Conservation (phyloP, 2,113 vertebrate species). For the Tichodroma muraria region DNA sequence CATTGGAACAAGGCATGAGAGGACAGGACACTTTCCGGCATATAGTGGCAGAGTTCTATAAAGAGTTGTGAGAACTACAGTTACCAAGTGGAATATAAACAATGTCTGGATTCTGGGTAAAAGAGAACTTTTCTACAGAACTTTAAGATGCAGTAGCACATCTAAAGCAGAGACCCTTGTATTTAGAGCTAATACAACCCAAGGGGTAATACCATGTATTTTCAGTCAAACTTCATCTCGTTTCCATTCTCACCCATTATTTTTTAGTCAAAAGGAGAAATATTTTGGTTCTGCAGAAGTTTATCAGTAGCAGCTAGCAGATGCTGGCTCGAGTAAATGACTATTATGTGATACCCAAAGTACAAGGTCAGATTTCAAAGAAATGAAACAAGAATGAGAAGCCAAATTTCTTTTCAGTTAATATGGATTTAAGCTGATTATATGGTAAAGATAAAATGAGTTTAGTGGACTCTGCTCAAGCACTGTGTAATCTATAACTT, state of each 20-base stretch:
- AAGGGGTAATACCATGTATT: not conserved
- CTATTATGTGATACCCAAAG: not conserved
- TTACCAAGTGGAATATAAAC: not conserved
- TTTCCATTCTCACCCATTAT: not conserved
- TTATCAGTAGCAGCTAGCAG: not conserved
- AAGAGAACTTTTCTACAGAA: not conserved
- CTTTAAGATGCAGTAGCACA: not conserved
- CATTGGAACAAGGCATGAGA: conserved; percentile 90
- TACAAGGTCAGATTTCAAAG: not conserved
- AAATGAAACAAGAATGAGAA: conserved; percentile 1
- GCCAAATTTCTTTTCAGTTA: not conserved
- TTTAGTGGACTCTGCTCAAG: conserved; percentile 10
- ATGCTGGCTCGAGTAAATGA: not conserved
- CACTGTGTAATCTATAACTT: not conserved
- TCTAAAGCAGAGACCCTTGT: not conserved
- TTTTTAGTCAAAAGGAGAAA: not conserved
- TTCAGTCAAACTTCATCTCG: not conserved
- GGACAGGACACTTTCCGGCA: conserved; percentile 96
- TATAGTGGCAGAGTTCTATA: conserved; percentile 89
- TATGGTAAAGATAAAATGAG: not conserved
- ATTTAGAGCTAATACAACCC: not conserved
- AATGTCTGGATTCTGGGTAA: not conserved
- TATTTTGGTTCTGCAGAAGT: not conserved
- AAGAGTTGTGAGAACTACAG: not conserved
- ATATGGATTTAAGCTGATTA: conserved; percentile 33